Evolutionary conservation across 2,113 vertebrate genomes (phyloP).

Genomic region (Hypomesus transpacificus): DNA sequence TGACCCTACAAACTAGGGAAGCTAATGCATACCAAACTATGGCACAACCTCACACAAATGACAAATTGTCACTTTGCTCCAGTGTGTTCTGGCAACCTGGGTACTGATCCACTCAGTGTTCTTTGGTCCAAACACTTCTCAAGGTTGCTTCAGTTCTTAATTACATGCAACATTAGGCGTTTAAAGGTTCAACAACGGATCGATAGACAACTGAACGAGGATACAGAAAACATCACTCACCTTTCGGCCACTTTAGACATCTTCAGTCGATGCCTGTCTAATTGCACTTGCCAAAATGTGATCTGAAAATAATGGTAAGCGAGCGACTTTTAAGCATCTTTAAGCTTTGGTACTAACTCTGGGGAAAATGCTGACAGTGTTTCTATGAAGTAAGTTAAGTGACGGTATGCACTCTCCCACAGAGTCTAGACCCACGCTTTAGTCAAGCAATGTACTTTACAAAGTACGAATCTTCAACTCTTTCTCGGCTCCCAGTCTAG

Average conservation of each 20-base stretch:
- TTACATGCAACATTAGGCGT: constrained; percentile 41
- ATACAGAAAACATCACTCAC: constrained; percentile 67
- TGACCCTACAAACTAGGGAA: too few species aligned
- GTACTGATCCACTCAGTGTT: constrained; percentile 9
- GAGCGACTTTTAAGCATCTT: constrained; percentile 15
- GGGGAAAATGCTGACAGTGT: neutral
- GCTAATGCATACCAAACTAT: too few species aligned
- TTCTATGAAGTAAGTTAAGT: too few species aligned
- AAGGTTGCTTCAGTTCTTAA: constrained; percentile 51
- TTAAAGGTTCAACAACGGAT: constrained; percentile 56
- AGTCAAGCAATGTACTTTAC: neutral
- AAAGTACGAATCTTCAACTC: neutral
- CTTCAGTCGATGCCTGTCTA: constrained; percentile 98
- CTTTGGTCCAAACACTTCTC: constrained; percentile 18
- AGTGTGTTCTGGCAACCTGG: constrained; percentile 10
- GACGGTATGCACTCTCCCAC: too few species aligned
- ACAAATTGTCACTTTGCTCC: constrained; percentile 17
- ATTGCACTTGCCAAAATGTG: constrained; percentile 96
- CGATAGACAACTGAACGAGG: constrained; percentile 59
- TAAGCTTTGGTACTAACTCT: neutral
- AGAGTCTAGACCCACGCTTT: neutral
- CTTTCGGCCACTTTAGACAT: constrained; percentile 99
- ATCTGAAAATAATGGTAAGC: constrained; percentile 78
- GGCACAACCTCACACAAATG: neutral
- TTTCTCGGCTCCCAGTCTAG: too few species aligned